Conservation (phyloP, 2,797 vertebrate genomes). For the Phataginus tetradactyla region DNA sequence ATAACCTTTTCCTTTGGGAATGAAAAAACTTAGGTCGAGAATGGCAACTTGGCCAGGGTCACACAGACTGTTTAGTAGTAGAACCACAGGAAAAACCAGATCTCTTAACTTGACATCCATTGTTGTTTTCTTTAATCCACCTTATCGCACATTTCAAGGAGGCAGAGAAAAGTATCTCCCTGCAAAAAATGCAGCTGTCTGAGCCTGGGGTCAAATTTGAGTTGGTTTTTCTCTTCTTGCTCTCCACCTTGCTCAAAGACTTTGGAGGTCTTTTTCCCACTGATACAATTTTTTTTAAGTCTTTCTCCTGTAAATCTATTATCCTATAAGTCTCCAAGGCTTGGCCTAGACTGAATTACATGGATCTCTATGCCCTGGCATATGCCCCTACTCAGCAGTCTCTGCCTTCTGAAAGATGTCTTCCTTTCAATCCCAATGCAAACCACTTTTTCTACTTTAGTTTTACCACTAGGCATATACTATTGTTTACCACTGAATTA, state of each 20-base stretch:
- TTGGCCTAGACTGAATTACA: background rate
- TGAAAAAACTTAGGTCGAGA: background rate
- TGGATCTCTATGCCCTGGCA: background rate
- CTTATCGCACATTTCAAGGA: background rate
- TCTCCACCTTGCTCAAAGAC: background rate
- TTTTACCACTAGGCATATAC: background rate
- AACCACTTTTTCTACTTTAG: constrained; percentile 6
- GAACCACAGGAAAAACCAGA: background rate
- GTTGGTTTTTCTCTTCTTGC: background rate
- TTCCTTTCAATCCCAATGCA: background rate
- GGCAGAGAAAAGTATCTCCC: background rate
- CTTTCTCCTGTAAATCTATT: background rate
- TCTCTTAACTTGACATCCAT: background rate
- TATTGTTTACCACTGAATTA: background rate
- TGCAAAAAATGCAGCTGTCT: background rate
- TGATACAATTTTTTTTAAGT: background rate
- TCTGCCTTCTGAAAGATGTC: background rate
- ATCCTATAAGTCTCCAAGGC: background rate
- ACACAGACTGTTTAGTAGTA: background rate
- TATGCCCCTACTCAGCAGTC: background rate
- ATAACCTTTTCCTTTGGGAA: background rate
- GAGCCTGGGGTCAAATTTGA: background rate
- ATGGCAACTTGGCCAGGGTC: background rate
- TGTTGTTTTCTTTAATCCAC: background rate
- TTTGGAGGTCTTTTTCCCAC: background rate